Conservation (phyloP, 1,140 invertebrate genomes). For the Acromyrmex heyeri region DNA sequence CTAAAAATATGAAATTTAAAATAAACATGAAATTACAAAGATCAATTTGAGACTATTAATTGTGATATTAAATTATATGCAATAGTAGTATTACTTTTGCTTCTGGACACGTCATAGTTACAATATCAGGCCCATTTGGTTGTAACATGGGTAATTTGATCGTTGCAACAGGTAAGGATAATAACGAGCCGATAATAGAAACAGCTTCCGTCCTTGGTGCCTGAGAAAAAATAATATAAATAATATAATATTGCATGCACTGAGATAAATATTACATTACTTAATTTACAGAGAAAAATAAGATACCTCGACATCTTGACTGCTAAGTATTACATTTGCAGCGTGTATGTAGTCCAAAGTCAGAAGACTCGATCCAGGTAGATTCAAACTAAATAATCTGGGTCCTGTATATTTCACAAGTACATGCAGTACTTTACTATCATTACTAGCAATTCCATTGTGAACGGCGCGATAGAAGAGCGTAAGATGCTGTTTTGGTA, state of each 20-base stretch:
- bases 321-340: constrained; percentile 94
- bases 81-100: constrained; percentile 89
- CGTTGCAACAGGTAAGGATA: constrained; percentile 93
- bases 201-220: constrained; percentile 96
- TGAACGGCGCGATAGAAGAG: constrained; percentile 96
- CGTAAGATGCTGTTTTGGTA: constrained; percentile 91
- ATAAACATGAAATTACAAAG: constrained; percentile 31
- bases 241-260: not conserved
- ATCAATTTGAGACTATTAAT: constrained; percentile 2
- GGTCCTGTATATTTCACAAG: constrained; percentile 92
- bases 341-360: constrained; percentile 96
- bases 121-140: constrained; percentile 90
- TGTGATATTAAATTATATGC: constrained; percentile 8
- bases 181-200: constrained; percentile 95
- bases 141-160: constrained; percentile 94
- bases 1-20: constrained; percentile 86
- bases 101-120: constrained; percentile 91
- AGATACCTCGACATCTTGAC: constrained; percentile 90
- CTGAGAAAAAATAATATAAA: constrained; percentile 82
- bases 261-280: constrained; percentile 17
- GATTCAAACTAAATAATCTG: constrained; percentile 94
- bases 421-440: constrained; percentile 87
- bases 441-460: constrained; percentile 88
- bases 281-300: constrained; percentile 45
- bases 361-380: constrained; percentile 95